Conservation (phyloP, 2,888 invertebrate genomes). For the Dorcus parallelipipedus region DNA sequence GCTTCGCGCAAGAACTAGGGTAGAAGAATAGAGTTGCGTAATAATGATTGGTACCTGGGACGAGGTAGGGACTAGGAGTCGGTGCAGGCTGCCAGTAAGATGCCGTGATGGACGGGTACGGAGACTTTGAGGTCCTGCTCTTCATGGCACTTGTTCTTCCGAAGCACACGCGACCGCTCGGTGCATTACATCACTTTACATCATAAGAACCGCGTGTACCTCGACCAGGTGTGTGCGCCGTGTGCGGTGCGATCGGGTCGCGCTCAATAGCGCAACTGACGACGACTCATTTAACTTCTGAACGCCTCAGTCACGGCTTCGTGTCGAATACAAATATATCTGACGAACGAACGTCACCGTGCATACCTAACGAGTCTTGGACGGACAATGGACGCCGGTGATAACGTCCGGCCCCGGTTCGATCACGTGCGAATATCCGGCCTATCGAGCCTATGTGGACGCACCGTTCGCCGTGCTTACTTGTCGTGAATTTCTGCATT, state of each 20-base stretch:
- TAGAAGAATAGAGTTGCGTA: neutral
- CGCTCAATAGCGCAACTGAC: slow-evolving; percentile 41
- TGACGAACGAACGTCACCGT: slow-evolving; percentile 29
- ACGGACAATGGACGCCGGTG: slow-evolving; percentile 24
- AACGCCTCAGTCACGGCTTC: slow-evolving; percentile 30
- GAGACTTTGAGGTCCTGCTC: slow-evolving; percentile 36
- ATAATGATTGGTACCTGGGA: slow-evolving; percentile 65
- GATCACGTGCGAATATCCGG: slow-evolving; percentile 6
- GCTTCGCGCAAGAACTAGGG: too few relatives aligned
- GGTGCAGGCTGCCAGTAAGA: slow-evolving; percentile 82
- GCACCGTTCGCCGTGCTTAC: too few relatives aligned
- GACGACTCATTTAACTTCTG: slow-evolving; percentile 42
- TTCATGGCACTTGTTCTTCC: slow-evolving; percentile 40
- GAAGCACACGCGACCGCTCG: slow-evolving; percentile 20
- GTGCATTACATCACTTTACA: slow-evolving; percentile 20
- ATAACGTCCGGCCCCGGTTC: slow-evolving; percentile 24
- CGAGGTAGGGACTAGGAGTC: slow-evolving; percentile 75
- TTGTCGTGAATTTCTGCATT: too few relatives aligned
- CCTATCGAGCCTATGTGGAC: neutral
- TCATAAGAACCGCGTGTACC: slow-evolving; percentile 7
- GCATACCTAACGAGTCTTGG: slow-evolving; percentile 30
- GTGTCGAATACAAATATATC: slow-evolving; percentile 47
- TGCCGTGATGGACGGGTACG: slow-evolving; percentile 76
- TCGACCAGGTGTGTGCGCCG: slow-evolving; percentile 18
- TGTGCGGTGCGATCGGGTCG: slow-evolving; percentile 34